Evolutionary conservation across 2,797 vertebrate genomes (phyloP).

Genomic region (Smutsia temminckii): DNA sequence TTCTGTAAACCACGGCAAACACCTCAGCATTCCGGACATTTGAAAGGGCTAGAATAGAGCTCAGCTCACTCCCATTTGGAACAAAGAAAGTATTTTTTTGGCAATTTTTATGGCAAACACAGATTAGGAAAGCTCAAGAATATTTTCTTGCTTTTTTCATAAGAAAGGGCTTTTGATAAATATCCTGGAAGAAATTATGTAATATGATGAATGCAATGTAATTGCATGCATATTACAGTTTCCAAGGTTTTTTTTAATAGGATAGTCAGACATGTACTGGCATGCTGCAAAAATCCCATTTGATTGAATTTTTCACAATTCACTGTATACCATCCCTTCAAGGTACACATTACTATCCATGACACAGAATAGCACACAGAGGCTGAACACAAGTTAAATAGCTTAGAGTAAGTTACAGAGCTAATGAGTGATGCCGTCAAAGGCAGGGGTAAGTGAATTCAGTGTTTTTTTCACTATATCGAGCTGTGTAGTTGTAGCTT

Average conservation of each 20-base stretch:
- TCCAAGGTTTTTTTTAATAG: not conserved
- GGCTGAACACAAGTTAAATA: not conserved
- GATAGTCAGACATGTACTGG: not conserved
- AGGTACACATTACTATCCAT: not conserved
- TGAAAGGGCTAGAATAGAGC: not conserved
- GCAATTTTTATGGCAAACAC: not conserved
- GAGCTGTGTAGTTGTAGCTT: not conserved
- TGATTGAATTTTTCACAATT: constrained; percentile 24
- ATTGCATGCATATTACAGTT: not conserved
- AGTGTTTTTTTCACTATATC: not conserved
- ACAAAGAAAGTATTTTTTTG: constrained; percentile 43
- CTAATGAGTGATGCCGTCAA: not conserved
- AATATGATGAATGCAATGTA: not conserved
- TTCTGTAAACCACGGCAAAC: constrained; percentile 49
- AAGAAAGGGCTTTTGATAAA: constrained; percentile 41
- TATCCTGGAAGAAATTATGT: constrained; percentile 29
- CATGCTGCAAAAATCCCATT: not conserved
- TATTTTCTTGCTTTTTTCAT: constrained; percentile 42
- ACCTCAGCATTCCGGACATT: constrained; percentile 35
- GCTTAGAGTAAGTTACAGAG: not conserved
- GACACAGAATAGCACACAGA: not conserved
- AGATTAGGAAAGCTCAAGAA: not conserved
- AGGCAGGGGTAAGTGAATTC: not conserved
- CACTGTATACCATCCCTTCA: not conserved
- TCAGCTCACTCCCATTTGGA: constrained; percentile 30